Percentiles rank a stretch among this genome's conserved stretches.
These are phyloP conservation scores for Agapetus fuscipes DNA, from an alignment of 2,888 invertebrate genomes.

Conservation along the genomic window DNA sequence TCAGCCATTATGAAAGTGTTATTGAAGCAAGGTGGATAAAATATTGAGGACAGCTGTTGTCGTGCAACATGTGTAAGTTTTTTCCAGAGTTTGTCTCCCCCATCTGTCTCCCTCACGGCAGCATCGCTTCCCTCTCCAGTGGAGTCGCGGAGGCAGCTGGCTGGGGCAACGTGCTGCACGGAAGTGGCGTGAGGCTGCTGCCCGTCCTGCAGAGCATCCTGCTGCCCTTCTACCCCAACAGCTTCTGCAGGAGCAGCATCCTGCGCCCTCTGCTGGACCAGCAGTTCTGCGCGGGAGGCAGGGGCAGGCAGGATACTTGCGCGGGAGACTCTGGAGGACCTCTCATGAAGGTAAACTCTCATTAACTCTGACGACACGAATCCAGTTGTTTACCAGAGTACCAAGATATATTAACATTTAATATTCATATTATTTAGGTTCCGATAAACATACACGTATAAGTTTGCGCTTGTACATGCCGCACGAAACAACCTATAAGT, in stretches of 20 bases:
- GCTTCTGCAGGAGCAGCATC: slow-evolving; percentile 9
- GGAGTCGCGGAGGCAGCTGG: slow-evolving; percentile 42
- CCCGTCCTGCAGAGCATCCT: slow-evolving; percentile 43
- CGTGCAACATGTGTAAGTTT: no score
- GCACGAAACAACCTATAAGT: no score
- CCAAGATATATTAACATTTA: not conserved
- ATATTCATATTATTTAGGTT: no score
- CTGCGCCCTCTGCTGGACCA: slow-evolving; percentile 24
- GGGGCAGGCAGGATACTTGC: slow-evolving; percentile 47
- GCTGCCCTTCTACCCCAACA: slow-evolving; percentile 26
- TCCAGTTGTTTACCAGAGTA: no score
- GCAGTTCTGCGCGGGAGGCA: slow-evolving; percentile 48
- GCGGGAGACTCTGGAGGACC: slow-evolving; percentile 56
- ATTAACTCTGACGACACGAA: not conserved
- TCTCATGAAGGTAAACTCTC: slow-evolving; percentile 37
- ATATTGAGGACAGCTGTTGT: no score
- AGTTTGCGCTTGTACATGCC: no score
- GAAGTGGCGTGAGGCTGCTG: no score
- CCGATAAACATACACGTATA: no score
- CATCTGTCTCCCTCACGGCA: not conserved
- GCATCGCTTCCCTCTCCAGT: not conserved
- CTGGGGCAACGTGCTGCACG: no score
- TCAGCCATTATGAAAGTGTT: no score
- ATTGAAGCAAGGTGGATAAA: no score
- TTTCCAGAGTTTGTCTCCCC: not conserved